Evolutionary conservation across 1,140 invertebrate species (phyloP).

Genomic region (Sycophaga agraensis): DNA sequence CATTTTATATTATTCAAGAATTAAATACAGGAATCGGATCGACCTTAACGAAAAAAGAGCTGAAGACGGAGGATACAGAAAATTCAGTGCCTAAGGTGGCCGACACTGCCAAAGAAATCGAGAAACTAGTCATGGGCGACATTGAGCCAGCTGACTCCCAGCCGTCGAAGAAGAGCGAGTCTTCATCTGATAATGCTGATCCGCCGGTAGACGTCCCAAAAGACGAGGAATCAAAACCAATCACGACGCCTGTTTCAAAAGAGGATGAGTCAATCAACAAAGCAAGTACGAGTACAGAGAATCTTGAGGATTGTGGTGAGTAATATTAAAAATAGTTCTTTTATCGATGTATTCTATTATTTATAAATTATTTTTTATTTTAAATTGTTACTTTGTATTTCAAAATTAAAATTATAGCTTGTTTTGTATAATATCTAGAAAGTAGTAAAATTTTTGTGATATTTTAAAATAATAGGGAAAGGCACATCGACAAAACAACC

Average conservation of each 20-base stretch:
- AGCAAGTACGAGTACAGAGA: slow-evolving; percentile 1
- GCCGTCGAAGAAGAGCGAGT: slow-evolving; percentile 19
- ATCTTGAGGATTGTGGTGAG: slow-evolving; percentile 12
- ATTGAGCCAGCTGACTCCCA: slow-evolving; percentile 37
- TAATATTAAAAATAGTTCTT: too few species aligned
- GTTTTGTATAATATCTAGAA: too few species aligned
- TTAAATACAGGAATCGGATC: slow-evolving; percentile 8
- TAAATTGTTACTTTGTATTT: background rate
- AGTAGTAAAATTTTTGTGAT: background rate
- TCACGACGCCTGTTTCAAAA: background rate
- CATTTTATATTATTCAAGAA: slow-evolving; percentile 5
- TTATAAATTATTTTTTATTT: background rate
- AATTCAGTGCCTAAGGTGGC: slow-evolving; percentile 55
- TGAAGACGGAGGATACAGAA: slow-evolving; percentile 38
- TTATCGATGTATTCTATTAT: too few species aligned
- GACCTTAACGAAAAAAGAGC: slow-evolving; percentile 21
- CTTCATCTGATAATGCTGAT: too few species aligned
- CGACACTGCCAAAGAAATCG: slow-evolving; percentile 59
- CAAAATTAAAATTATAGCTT: background rate
- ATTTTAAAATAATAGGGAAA: background rate
- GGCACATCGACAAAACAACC: background rate
- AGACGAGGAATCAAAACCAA: background rate
- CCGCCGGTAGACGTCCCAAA: too few species aligned
- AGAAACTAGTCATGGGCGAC: slow-evolving; percentile 59
- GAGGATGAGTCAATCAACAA: background rate